These are phyloP conservation scores for Varecia variegata DNA, from an alignment of 2,797 vertebrate species.

Conservation along the genomic window DNA sequence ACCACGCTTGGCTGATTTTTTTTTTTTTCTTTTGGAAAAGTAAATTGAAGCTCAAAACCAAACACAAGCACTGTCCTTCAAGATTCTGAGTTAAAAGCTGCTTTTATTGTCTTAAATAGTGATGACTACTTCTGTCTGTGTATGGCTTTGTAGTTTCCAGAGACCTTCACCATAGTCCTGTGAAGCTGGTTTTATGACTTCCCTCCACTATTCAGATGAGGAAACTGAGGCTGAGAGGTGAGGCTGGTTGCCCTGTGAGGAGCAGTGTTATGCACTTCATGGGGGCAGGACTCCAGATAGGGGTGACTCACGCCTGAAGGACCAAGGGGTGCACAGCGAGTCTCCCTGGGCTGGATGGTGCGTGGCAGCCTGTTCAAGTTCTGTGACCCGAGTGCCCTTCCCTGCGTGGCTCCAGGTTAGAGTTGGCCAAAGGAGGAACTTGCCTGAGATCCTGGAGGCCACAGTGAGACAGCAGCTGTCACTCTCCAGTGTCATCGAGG, in stretches of 20 bases:
- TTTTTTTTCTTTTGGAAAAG: not conserved
- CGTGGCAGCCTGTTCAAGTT: too few species aligned
- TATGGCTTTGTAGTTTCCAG: not conserved
- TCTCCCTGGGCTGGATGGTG: not conserved
- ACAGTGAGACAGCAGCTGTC: fast-evolving
- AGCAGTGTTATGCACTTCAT: not conserved
- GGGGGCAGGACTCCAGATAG: not conserved
- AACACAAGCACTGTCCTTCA: not conserved
- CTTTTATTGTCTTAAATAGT: not conserved
- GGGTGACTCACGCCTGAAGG: not conserved
- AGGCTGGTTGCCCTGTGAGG: not conserved
- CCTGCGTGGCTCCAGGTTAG: not conserved
- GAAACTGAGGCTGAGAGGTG: not conserved
- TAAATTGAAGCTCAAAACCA: not conserved
- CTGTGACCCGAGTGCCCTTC: not conserved
- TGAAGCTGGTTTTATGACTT: not conserved
- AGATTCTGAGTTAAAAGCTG: not conserved
- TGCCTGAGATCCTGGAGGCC: not conserved
- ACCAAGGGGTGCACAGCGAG: not conserved
- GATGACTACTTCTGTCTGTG: not conserved
- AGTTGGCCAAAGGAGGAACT: not conserved
- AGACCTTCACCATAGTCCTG: not conserved
- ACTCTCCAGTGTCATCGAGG: not conserved
- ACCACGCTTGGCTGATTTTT: too few species aligned
- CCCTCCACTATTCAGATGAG: not conserved